Evolutionary conservation across 2,797 vertebrate species (phyloP), one percentile per base, ranked within the genome.

Genomic region (Brachyalestes nurse): DNA sequence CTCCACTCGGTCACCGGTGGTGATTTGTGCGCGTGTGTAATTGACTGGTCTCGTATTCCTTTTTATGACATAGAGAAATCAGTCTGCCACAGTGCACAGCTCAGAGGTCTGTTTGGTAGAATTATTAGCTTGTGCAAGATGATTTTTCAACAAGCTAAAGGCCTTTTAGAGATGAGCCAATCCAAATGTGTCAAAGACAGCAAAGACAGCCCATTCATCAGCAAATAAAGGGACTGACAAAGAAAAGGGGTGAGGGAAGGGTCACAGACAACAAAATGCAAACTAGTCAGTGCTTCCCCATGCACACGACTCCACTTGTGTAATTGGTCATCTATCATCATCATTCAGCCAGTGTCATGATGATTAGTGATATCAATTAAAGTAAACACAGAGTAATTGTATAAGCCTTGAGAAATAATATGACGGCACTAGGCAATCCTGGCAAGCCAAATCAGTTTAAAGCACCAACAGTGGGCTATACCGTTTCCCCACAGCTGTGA

Each of bases 311-410:
- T 75, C 65, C 34, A 55, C 58, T 72, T 34, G n/a, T 71, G 28
- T 53, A 66, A 77, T 77, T 80, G 69, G 61, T 67, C 66, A 80
- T 58, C 78, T 66, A 66, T 76, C 77, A 66, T 23, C 28, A 40
- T 72, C 69, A 73, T 45, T 76, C 23, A 73, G 8, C 16, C 9
- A 69, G 28, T 23, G 28, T 6, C 69, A 19, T 28, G 51, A 62
- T 72, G 61, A 80, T 51, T 45, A 72, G 67, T 73, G 61, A 80
- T 73, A 72, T 67, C 70, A 84, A 80, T 84, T 83, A 77, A 51
- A 77, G n/a, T 47, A 70, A 77, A 65, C 74, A 60, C 38, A 60
- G 67, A 81, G 34, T 77, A 72, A 76, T 80, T 66, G 79, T 76
- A 51, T 72, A 16, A 51, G 23, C 51, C 25, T 49, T 58, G 65